A percentile compares a stretch with the other conserved stretches of the same genome.
These are phyloP conservation scores for Rhinogobius similis DNA, from an alignment of 2,113 vertebrate genomes.

Conservation along the genomic window DNA sequence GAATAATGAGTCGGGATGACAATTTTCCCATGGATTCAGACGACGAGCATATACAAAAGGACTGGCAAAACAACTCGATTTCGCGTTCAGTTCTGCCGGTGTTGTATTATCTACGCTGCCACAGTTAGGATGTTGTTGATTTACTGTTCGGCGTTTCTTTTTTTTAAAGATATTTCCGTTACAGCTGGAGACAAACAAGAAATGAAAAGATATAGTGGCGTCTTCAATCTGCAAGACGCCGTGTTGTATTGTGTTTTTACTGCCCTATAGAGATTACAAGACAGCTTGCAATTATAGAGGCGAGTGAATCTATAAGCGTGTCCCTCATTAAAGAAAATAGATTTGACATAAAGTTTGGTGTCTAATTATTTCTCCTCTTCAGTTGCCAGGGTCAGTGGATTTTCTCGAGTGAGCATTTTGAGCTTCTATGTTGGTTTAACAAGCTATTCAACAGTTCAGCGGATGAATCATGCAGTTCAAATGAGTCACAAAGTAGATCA, in stretches of 20 bases:
- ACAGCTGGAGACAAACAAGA: constrained; percentile 16
- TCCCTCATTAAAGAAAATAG: constrained; percentile 7
- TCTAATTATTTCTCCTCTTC: not conserved
- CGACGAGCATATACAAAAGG: constrained; percentile 4
- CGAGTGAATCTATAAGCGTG: constrained; percentile 5
- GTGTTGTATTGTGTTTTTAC: not conserved
- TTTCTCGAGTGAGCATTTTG: not conserved
- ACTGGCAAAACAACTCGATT: not conserved
- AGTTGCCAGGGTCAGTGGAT: constrained; percentile 1
- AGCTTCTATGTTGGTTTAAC: not conserved
- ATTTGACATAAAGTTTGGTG: not conserved
- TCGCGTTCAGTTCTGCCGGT: constrained; percentile 1
- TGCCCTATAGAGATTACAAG: not conserved
- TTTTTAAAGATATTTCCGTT: not conserved
- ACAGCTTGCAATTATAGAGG: constrained; percentile 9
- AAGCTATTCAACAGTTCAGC: not conserved
- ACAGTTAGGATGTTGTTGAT: constrained; percentile 36
- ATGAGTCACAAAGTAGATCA: too few species aligned
- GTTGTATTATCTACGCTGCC: constrained; percentile 23
- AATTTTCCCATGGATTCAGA: constrained; percentile 4
- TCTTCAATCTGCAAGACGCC: not conserved
- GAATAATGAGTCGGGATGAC: constrained; percentile 33
- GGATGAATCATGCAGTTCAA: not conserved
- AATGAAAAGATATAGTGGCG: not conserved
- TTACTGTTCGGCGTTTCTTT: constrained; percentile 25